Base-by-base conservation (phyloP, 2,888 invertebrate genomes). In the Aporophyla nigra region DNA sequence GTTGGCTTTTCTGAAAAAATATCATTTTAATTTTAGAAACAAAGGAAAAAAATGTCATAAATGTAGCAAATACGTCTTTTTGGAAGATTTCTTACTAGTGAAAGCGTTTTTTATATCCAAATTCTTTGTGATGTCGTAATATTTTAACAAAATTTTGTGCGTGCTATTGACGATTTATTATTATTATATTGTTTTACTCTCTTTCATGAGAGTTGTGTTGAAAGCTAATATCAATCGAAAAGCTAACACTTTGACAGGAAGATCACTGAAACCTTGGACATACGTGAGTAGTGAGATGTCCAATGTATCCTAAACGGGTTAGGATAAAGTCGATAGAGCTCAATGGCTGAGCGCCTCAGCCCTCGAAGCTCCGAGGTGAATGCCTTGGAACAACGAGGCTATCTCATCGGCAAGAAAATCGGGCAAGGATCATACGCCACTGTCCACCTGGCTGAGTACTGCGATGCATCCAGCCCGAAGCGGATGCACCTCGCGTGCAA, bases 351-450 rank as follows among this genome's bases (percentile, higher is more conserved):
- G 97, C 97, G 97, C 96, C 97, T 98, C 95, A 97, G 97, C 97
- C 97, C 98, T 94, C 97, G 98, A 95, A 98, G 97, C 96, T 98
- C 98, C 90, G 98, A 99, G 97, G 97, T 98, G 87, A 98, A 98
- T 93, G 98, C 98, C 92, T 97, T 98, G 95, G 98, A 98, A 94
- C 98, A 98, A 95, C 97, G 98, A 92, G 98, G 98, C 90, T 98
- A 98, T 95, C 96, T 98, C 79, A 98, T 99, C 92, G 98, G 98
- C 86, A 98, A 98, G 93, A 98, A 98, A 96, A 98, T 99, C 91
- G 99, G 99, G 82, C 98, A 99, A 97, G 99, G 99, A 80, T 98
- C 98, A 40, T 99, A 99, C 94, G 99, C 99, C 82, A 98, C 98
- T 71, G 99, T 99, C 53, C 98, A 99, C 90, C 97, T 98, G 86